Evolutionary conservation across 2,888 invertebrate genomes (phyloP).

Genomic region (Microplitis deprimator): DNA sequence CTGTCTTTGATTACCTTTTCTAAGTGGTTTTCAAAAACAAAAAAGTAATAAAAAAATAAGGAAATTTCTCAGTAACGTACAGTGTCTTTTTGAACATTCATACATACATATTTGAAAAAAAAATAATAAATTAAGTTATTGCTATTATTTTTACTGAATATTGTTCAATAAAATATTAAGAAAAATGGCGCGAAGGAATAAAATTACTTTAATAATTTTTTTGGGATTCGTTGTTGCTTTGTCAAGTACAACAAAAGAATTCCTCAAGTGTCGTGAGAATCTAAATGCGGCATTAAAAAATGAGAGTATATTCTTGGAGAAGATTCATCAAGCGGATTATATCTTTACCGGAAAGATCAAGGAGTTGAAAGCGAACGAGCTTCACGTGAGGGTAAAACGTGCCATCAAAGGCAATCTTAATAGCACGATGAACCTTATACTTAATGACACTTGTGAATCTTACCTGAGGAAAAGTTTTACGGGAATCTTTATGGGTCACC

Average conservation of each 20-base stretch:
- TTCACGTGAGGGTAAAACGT: slow-evolving; percentile 65
- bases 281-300: slow-evolving; percentile 63
- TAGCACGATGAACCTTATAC: slow-evolving; percentile 57
- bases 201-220: slow-evolving; percentile 31
- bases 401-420: slow-evolving; percentile 65
- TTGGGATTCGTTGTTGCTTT: slow-evolving; percentile 47
- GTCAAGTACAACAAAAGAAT: slow-evolving; percentile 58
- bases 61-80: background rate
- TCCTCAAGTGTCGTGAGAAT: slow-evolving; percentile 66
- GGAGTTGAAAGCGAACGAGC: slow-evolving; percentile 55
- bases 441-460: slow-evolving; percentile 63
- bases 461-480: slow-evolving; percentile 67
- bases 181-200: slow-evolving; percentile 26
- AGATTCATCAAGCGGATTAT: slow-evolving; percentile 63
- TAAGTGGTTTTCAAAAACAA: slow-evolving; percentile 7
- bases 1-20: slow-evolving; percentile 28
- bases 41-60: slow-evolving; percentile 4
- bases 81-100: background rate
- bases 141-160: background rate
- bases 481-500: slow-evolving; percentile 66
- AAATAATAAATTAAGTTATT: background rate
- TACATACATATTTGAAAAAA: background rate
- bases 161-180: background rate
- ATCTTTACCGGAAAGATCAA: slow-evolving; percentile 69
- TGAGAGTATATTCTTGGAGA: slow-evolving; percentile 60